Evolutionary conservation across 2,797 vertebrate genomes (phyloP).

Genomic region (Acipenser transmontanus): DNA sequence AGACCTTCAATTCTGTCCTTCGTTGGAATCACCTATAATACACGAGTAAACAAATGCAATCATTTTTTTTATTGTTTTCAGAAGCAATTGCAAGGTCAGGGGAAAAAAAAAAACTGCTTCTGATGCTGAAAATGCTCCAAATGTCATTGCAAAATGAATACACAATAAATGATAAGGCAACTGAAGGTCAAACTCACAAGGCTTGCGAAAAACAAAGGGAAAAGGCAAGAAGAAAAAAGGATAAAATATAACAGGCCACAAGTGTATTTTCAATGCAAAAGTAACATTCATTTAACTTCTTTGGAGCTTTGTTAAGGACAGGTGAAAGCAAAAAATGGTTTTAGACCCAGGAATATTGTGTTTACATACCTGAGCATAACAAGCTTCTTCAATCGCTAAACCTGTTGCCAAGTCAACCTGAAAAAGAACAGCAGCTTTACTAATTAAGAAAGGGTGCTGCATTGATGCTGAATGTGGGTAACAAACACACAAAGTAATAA

Average conservation of each 20-base stretch:
- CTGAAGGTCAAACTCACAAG: neutral
- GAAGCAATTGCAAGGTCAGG: no score
- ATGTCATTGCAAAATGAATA: conserved; percentile 13
- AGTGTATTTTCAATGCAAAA: no score
- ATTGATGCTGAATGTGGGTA: no score
- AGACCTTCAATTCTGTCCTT: conserved; percentile 94
- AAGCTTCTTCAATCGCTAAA: conserved; percentile 94
- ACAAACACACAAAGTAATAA: no score
- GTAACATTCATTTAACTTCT: no score
- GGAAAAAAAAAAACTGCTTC: neutral
- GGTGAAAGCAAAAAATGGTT: neutral
- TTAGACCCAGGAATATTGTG: neutral
- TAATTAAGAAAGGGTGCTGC: neutral
- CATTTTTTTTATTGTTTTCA: neutral
- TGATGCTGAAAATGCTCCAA: conserved; percentile 19
- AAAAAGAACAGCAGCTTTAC: conserved; percentile 25
- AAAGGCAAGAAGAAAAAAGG: conserved; percentile 19
- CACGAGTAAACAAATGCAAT: conserved; percentile 14
- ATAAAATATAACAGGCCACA: neutral
- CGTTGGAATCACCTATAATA: conserved; percentile 84
- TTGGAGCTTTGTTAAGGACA: neutral
- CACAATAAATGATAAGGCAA: conserved; percentile 13
- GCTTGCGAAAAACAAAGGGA: conserved; percentile 13
- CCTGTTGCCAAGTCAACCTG: conserved; percentile 93
- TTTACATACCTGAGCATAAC: conserved; percentile 85